Evolutionary conservation across 1,140 invertebrate genomes (phyloP).

Genomic region (Drepana arcuata): DNA sequence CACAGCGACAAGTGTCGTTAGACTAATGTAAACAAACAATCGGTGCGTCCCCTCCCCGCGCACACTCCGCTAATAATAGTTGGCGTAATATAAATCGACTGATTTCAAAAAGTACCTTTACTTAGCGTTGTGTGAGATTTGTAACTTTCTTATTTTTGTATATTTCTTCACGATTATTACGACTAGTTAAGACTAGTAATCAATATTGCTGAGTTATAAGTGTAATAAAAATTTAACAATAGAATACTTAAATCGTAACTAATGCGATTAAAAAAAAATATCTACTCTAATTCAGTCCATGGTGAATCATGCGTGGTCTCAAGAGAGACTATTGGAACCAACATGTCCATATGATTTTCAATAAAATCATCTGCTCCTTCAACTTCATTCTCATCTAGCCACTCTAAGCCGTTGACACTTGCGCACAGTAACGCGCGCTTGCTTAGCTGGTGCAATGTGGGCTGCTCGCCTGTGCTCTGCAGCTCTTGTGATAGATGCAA

Average conservation of each 20-base stretch:
- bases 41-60: too few species aligned
- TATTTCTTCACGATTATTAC: too few species aligned
- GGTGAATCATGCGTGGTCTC: slow-evolving; percentile 13
- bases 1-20: too few species aligned
- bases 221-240: slow-evolving; percentile 2
- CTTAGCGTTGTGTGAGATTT: too few species aligned
- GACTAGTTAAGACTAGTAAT: slow-evolving; percentile 1
- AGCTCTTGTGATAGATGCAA: slow-evolving; percentile 1
- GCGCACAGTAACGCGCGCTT: slow-evolving; percentile 1
- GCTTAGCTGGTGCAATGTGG: slow-evolving; percentile 1
- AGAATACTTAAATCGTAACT: slow-evolving; percentile 1
- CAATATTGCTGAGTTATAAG: slow-evolving; percentile 2
- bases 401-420: slow-evolving; percentile 6
- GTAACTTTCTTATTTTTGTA: too few species aligned
- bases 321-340: slow-evolving; percentile 13
- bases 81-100: too few species aligned
- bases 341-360: slow-evolving; percentile 14
- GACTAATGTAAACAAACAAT: too few species aligned
- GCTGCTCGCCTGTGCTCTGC: slow-evolving; percentile 1
- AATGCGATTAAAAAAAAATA: neutral
- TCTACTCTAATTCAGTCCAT: slow-evolving; percentile 9
- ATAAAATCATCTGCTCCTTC: slow-evolving; percentile 13
- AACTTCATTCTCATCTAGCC: slow-evolving; percentile 8
- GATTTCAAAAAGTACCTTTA: too few species aligned
- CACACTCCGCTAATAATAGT: too few species aligned